phyloP scores from a whole-genome alignment of 2,113 vertebrate genomes.

The Syrmaticus mikado region DNA sequence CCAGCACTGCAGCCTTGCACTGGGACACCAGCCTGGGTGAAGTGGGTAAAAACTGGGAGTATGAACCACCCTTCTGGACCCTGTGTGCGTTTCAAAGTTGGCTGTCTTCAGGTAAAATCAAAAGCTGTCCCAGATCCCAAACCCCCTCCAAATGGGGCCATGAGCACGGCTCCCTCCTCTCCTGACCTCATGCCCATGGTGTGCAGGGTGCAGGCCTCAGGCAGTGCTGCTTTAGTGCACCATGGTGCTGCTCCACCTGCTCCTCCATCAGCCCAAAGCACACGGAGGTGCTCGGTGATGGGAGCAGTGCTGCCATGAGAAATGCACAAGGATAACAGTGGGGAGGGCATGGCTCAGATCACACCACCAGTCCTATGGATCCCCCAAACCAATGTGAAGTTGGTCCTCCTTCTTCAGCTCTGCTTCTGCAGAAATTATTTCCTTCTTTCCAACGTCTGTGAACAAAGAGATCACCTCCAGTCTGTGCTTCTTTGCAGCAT shows the following conservation, averaged over 20 bases:
- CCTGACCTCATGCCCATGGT: too few species aligned
- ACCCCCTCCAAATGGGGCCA: too few species aligned
- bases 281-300: background rate
- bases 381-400: background rate
- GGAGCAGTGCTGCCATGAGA: background rate
- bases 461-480: background rate
- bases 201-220: too few species aligned
- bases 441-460: background rate
- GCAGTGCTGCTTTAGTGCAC: background rate
- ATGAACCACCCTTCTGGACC: too few species aligned
- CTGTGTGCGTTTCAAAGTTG: too few species aligned
- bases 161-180: too few species aligned
- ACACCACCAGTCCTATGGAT: background rate
- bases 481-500: fast-evolving
- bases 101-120: too few species aligned
- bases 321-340: fast-evolving
- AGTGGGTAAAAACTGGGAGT: too few species aligned
- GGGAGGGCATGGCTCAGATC: background rate
- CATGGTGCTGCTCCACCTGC: background rate
- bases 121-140: too few species aligned
- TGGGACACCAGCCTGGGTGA: too few species aligned
- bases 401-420: background rate
- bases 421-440: background rate
- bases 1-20: too few species aligned
- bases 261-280: background rate